Conservation (phyloP, 2,888 invertebrate species). For the Norana najaformis region DNA sequence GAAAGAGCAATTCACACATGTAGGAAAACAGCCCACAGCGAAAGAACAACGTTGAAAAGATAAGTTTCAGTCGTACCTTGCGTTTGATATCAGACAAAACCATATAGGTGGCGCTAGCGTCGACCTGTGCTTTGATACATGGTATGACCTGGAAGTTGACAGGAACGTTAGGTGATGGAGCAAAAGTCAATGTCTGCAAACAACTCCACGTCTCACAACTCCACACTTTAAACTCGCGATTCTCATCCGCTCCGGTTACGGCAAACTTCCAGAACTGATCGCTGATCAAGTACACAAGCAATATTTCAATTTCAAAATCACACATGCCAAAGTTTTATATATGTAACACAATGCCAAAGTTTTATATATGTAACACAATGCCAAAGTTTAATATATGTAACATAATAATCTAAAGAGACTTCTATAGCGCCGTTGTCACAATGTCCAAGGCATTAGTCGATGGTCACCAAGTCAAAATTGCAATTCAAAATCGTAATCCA, state of each 20-base stretch:
- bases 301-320: background rate
- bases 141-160: conserved; percentile 46
- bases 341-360: too few species aligned
- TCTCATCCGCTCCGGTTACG: conserved; percentile 85
- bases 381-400: too few species aligned
- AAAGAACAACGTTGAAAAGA: too few species aligned
- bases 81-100: conserved; percentile 85
- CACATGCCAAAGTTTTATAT: too few species aligned
- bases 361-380: too few species aligned
- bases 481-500: too few species aligned
- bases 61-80: conserved; percentile 64
- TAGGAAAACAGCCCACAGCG: background rate
- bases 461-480: too few species aligned
- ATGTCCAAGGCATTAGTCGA: too few species aligned
- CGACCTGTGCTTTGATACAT: conserved; percentile 78
- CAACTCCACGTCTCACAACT: conserved; percentile 93
- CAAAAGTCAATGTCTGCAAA: conserved; percentile 67
- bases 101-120: conserved; percentile 82
- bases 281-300: background rate
- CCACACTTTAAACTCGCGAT: conserved; percentile 89
- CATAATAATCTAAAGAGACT: too few species aligned
- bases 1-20: background rate
- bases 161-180: conserved; percentile 27
- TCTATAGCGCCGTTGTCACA: too few species aligned
- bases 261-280: conserved; percentile 87